Evolutionary conservation across 1,140 invertebrate genomes (phyloP).

Genomic region (Teleogryllus occipitalis): DNA sequence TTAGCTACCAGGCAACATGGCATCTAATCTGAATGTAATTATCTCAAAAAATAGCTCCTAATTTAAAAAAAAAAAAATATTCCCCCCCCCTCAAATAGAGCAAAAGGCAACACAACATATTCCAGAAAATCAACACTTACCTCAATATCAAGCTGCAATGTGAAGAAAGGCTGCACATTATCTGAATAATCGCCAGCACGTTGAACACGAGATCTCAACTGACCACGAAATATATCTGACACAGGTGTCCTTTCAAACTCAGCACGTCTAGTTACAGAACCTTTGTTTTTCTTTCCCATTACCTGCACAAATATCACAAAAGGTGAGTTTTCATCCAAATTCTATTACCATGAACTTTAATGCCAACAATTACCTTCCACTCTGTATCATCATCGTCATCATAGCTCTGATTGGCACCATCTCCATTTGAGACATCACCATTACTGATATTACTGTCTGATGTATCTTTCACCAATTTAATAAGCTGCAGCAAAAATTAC

Average conservation of each 20-base stretch:
- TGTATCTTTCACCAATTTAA: slow-evolving; percentile 47
- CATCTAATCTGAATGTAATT: too few species aligned
- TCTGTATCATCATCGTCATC: slow-evolving; percentile 44
- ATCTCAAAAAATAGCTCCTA: neutral
- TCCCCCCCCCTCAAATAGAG: neutral
- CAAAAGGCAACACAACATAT: neutral
- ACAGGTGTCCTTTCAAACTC: slow-evolving; percentile 78
- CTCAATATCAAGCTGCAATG: slow-evolving; percentile 88
- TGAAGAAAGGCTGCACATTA: slow-evolving; percentile 88
- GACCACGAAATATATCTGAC: slow-evolving; percentile 85
- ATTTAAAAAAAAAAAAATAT: neutral
- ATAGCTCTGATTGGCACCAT: slow-evolving; percentile 27
- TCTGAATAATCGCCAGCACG: slow-evolving; percentile 63
- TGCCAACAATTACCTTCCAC: slow-evolving; percentile 52
- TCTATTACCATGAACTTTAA: slow-evolving; percentile 12
- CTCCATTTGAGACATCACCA: slow-evolving; percentile 33
- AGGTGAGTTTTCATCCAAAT: neutral
- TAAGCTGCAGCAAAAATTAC: slow-evolving; percentile 44
- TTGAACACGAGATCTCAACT: slow-evolving; percentile 73
- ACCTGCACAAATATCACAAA: slow-evolving; percentile 40
- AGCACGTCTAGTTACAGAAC: slow-evolving; percentile 71
- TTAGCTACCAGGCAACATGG: too few species aligned
- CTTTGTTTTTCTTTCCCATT: slow-evolving; percentile 80
- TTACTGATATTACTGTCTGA: slow-evolving; percentile 29
- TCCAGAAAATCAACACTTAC: slow-evolving; percentile 39